Conservation (phyloP, 2,888 invertebrate genomes). For the Harpagoxenus sublaevis region DNA sequence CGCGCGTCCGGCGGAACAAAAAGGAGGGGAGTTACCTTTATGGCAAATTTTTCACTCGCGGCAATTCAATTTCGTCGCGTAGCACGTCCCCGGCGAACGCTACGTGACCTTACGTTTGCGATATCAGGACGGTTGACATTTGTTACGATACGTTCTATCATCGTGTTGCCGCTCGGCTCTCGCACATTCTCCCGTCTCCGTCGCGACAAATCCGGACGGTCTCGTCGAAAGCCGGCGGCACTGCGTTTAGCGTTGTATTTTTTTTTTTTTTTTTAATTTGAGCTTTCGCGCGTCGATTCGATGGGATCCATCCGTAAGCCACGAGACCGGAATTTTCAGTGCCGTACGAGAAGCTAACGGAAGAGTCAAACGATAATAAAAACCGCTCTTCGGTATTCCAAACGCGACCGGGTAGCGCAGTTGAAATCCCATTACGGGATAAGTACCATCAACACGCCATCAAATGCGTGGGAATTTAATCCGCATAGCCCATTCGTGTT, state of each 20-base stretch:
- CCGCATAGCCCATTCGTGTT: constrained; percentile 28
- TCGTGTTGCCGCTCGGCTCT: constrained; percentile 29
- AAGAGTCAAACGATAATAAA: constrained; percentile 37
- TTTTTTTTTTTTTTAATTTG: constrained; percentile 14
- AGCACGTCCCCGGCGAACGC: constrained; percentile 16
- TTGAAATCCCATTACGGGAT: constrained; percentile 18
- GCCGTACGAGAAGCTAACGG: not conserved
- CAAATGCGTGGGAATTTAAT: constrained; percentile 57
- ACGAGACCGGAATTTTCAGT: not conserved
- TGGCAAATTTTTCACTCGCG: constrained; percentile 58
- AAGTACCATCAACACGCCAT: not conserved
- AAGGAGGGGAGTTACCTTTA: constrained; percentile 34
- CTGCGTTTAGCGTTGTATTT: not conserved
- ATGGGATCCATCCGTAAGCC: not conserved
- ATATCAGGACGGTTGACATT: constrained; percentile 45
- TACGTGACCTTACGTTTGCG: constrained; percentile 46
- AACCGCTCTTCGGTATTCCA: not conserved
- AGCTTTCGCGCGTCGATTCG: not conserved
- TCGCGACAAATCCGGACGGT: constrained; percentile 6
- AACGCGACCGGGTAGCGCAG: not conserved
- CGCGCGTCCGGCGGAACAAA: constrained; percentile 26
- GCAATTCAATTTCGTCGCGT: constrained; percentile 62
- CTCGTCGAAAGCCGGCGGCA: not conserved
- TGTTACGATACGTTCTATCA: constrained; percentile 41
- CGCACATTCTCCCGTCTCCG: not conserved